These are phyloP conservation scores for Acrossocheilus fasciatus DNA, from an alignment of 2,797 vertebrate species.

Conservation along the genomic window DNA sequence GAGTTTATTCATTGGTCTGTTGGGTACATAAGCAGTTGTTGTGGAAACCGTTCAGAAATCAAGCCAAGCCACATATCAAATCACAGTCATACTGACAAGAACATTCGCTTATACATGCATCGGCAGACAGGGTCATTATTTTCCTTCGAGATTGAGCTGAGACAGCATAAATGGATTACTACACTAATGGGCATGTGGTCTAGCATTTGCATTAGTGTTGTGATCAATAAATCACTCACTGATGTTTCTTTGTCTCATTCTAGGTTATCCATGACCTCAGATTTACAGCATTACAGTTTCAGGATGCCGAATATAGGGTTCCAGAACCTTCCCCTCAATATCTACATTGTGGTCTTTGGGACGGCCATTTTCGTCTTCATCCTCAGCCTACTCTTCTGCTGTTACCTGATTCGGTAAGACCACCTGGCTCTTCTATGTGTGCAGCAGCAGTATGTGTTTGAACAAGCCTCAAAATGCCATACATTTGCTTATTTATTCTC, in stretches of 20 bases:
- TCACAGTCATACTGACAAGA: constrained; percentile 21
- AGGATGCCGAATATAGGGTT: constrained; percentile 99
- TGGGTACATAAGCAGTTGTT: constrained; percentile 39
- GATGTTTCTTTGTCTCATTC: constrained; percentile 24
- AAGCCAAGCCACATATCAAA: constrained; percentile 5
- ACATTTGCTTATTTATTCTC: constrained; percentile 23
- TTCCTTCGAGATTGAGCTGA: constrained; percentile 6
- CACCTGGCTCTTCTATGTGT: not conserved
- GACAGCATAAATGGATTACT: not conserved
- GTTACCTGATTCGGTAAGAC: constrained; percentile 97
- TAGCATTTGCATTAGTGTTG: constrained; percentile 10
- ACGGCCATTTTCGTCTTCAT: constrained; percentile 99
- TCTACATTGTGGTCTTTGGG: constrained; percentile 99
- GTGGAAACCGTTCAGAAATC: constrained; percentile 46
- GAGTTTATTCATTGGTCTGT: constrained; percentile 36
- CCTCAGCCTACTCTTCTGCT: constrained; percentile 99
- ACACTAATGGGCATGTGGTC: constrained; percentile 25
- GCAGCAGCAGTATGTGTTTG: not conserved
- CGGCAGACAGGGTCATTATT: not conserved
- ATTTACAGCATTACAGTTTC: constrained; percentile 96
- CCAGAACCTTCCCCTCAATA: constrained; percentile 99
- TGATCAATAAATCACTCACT: constrained; percentile 12
- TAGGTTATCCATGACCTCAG: constrained; percentile 95
- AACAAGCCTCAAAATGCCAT: constrained; percentile 55
- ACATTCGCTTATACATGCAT: not conserved